These are phyloP conservation scores for Cassiopea xamachana DNA, from an alignment of 30 jellyfish, hydroid and myxozoan species.

Conservation along the genomic window DNA sequence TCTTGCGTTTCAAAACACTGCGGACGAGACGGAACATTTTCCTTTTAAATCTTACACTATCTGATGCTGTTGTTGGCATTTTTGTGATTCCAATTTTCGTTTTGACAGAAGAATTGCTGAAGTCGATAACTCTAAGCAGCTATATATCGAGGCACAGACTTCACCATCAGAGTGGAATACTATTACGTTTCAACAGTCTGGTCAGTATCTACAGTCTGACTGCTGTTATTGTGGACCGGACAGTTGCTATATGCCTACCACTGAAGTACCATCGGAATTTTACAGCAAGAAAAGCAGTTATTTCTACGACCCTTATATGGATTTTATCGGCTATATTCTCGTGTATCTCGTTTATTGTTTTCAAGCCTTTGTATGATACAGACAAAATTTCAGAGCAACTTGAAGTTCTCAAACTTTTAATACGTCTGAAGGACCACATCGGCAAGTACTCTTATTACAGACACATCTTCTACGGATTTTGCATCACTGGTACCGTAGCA, in stretches of 20 bases:
- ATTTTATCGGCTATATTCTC: conserved; percentile 30
- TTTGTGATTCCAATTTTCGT: conserved; percentile 46
- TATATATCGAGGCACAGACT: neutral
- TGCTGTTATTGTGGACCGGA: conserved; percentile 42
- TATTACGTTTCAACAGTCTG: conserved; percentile 35
- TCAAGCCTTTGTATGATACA: conserved; percentile 37
- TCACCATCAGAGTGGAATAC: conserved; percentile 25
- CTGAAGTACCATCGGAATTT: conserved; percentile 20
- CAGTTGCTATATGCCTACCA: conserved; percentile 44
- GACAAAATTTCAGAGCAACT: neutral
- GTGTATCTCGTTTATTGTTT: conserved; percentile 21
- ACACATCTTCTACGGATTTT: neutral
- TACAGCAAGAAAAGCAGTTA: conserved; percentile 16
- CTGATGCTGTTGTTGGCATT: conserved; percentile 31
- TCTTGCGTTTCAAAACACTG: conserved; percentile 23
- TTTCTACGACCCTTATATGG: conserved; percentile 26
- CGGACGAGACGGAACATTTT: conserved; percentile 40
- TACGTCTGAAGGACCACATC: neutral
- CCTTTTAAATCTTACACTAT: conserved; percentile 44
- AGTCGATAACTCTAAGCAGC: neutral
- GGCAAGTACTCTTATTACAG: neutral
- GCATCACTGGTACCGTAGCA: conserved; percentile 7
- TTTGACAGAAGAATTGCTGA: neutral
- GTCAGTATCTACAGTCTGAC: conserved; percentile 42
- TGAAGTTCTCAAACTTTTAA: neutral